Evolutionary conservation across 2,888 invertebrate genomes (phyloP).

Genomic region (Drosophila prostipennis): DNA sequence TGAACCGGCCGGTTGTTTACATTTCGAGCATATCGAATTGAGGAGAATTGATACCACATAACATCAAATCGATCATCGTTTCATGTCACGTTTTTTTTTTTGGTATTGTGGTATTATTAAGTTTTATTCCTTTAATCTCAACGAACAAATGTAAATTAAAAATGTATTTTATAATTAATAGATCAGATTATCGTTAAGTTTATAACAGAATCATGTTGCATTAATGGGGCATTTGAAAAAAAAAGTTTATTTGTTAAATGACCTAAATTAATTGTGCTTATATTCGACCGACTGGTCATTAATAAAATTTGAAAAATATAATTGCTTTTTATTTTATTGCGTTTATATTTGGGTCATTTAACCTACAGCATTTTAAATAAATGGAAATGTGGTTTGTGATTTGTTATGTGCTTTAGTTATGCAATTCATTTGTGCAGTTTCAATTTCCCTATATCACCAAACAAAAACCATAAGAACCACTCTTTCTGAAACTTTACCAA

Average conservation of each 20-base stretch:
- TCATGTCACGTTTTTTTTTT: too few species aligned
- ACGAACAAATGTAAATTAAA: too few species aligned
- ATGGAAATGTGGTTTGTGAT: not conserved
- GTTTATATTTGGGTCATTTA: not conserved
- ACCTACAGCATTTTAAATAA: not conserved
- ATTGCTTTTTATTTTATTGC: not conserved
- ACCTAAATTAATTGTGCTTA: too few species aligned
- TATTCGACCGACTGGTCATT: not conserved
- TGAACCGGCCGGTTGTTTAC: too few species aligned
- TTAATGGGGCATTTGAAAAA: too few species aligned
- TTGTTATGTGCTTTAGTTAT: not conserved
- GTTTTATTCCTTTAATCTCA: too few species aligned
- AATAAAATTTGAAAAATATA: not conserved
- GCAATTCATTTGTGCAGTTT: slow-evolving; percentile 2
- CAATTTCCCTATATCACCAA: not conserved
- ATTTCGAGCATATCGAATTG: too few species aligned
- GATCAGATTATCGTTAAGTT: not conserved
- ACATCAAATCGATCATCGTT: too few species aligned
- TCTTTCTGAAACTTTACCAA: slow-evolving; percentile 28
- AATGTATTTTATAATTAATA: not conserved
- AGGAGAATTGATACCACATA: too few species aligned
- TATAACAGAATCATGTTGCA: too few species aligned
- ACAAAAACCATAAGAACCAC: not conserved
- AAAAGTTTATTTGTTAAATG: too few species aligned
- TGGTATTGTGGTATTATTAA: too few species aligned